These are phyloP conservation scores for Karalla daura DNA, from an alignment of 2,797 vertebrate genomes.

Conservation along the genomic window DNA sequence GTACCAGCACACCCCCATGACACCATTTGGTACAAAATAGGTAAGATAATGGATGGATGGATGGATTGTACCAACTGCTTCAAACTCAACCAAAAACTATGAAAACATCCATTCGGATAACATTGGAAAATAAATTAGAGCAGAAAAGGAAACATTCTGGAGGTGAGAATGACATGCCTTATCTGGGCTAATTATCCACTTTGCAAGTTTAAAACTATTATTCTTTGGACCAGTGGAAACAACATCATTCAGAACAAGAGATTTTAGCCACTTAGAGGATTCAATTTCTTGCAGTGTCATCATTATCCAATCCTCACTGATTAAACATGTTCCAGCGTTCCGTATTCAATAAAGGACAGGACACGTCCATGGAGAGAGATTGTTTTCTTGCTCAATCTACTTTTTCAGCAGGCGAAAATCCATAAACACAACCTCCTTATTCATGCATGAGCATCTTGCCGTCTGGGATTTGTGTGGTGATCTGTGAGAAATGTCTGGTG, in stretches of 20 bases:
- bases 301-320: slow-evolving; percentile 20
- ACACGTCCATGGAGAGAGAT: not conserved
- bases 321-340: slow-evolving; percentile 18
- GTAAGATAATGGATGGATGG: no score
- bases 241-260: slow-evolving; percentile 29
- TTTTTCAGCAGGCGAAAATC: slow-evolving; percentile 19
- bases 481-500: slow-evolving; percentile 53
- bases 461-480: slow-evolving; percentile 42
- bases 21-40: no score
- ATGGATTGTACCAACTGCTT: not conserved
- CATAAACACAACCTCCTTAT: slow-evolving; percentile 34
- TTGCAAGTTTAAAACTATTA: slow-evolving; percentile 23
- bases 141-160: slow-evolving; percentile 12
- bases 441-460: slow-evolving; percentile 45
- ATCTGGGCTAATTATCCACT: slow-evolving; percentile 11
- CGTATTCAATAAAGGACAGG: not conserved
- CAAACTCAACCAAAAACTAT: not conserved
- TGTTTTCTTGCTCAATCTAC: not conserved
- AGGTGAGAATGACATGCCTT: slow-evolving; percentile 28
- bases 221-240: slow-evolving; percentile 8
- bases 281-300: slow-evolving; percentile 30
- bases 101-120: not conserved
- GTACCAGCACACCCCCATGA: no score
- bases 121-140: slow-evolving; percentile 7
- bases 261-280: slow-evolving; percentile 12